A percentile compares a stretch with the other conserved stretches of the same genome.
These are phyloP conservation scores for Oncorhynchus masou DNA, from an alignment of 2,113 vertebrate genomes.

Conservation along the genomic window DNA sequence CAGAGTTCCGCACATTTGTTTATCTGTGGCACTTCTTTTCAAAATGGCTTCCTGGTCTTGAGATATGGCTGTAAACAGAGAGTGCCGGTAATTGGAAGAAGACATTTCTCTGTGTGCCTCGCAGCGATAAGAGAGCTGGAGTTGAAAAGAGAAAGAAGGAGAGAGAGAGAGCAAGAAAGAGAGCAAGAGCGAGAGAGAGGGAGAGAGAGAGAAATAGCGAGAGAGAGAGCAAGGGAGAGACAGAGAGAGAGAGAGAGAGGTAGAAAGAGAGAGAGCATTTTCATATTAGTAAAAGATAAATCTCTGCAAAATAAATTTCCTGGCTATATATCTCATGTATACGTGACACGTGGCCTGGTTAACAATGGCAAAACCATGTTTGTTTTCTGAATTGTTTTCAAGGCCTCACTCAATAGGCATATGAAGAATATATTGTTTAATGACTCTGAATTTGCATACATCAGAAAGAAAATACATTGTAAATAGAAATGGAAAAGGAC, in stretches of 20 bases:
- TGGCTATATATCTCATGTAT: background rate
- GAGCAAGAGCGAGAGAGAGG: background rate
- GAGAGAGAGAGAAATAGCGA: background rate
- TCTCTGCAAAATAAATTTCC: background rate
- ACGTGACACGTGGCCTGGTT: constrained; percentile 35
- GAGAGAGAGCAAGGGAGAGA: background rate
- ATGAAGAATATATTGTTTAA: background rate
- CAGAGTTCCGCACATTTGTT: constrained; percentile 43
- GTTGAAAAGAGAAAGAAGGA: constrained; percentile 8
- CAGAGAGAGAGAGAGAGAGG: too few relatives aligned
- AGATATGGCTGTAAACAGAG: constrained; percentile 68
- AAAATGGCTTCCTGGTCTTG: constrained; percentile 67
- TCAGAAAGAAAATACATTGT: background rate
- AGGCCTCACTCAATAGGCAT: background rate
- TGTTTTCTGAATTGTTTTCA: constrained; percentile 39
- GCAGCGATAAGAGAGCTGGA: background rate
- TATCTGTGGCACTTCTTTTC: constrained; percentile 61
- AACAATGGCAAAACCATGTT: constrained; percentile 36
- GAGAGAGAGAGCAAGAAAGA: background rate
- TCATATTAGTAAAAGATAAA: background rate
- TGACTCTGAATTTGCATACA: background rate
- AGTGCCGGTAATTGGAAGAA: constrained; percentile 29
- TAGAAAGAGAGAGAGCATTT: too few relatives aligned
- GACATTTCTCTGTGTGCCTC: constrained; percentile 10
- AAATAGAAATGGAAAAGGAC: background rate